Conservation (phyloP, 2,113 vertebrate genomes). For the Nicator chloris region DNA sequence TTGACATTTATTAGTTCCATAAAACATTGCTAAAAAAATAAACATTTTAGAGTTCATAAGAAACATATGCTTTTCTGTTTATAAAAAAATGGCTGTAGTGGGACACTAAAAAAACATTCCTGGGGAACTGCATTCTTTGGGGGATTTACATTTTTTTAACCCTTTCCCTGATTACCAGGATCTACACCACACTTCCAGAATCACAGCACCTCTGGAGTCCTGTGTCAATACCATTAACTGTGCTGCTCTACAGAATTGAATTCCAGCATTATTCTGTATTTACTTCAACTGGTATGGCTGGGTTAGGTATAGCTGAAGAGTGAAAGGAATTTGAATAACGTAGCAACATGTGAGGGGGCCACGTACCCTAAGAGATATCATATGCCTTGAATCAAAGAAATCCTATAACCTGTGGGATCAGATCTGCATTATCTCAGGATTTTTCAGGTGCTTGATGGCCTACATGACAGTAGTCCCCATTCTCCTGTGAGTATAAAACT, state of each 20-base stretch:
- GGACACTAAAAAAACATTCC: constrained; percentile 33
- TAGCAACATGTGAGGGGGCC: not conserved
- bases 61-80: constrained; percentile 59
- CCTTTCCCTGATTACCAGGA: not conserved
- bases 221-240: not conserved
- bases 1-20: constrained; percentile 64
- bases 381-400: not conserved
- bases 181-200: not conserved
- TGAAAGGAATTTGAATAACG: not conserved
- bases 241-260: not conserved
- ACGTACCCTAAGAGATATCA: not conserved
- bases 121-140: constrained; percentile 22
- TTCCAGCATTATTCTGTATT: not conserved
- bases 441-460: not conserved
- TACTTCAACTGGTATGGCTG: not conserved
- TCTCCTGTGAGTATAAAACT: not conserved
- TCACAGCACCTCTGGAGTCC: not conserved
- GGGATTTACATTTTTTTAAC: constrained; percentile 43
- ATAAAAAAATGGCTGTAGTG: constrained; percentile 23
- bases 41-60: constrained; percentile 56
- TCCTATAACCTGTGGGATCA: not conserved
- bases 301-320: not conserved
- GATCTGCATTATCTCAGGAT: not conserved
- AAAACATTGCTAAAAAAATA: constrained; percentile 63
- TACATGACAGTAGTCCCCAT: not conserved